A percentile compares a stretch with the other conserved stretches of the same genome.
Evolutionary conservation across 2,888 invertebrate genomes (phyloP).

Genomic region (Eupithecia subumbrata): DNA sequence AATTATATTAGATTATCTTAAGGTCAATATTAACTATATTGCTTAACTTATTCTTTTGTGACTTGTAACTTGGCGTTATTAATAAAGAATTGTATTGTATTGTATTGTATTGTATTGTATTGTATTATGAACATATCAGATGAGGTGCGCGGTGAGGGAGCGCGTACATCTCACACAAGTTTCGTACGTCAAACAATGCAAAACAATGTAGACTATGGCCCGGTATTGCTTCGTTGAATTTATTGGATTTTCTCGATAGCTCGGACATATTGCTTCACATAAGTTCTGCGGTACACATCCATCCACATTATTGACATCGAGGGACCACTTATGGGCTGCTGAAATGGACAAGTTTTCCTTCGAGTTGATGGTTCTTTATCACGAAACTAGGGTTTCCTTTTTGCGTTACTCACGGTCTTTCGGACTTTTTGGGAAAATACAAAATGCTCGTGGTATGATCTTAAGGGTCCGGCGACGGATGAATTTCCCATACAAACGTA

Average conservation of each 20-base stretch:
- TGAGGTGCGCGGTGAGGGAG: no score
- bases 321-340: slow-evolving; percentile 6
- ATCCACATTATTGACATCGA: slow-evolving; percentile 15
- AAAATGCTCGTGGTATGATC: neutral
- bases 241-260: slow-evolving; percentile 25
- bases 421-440: neutral
- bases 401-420: neutral
- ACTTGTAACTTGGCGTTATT: no score
- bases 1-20: no score
- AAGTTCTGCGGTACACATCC: slow-evolving; percentile 10
- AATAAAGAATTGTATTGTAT: no score
- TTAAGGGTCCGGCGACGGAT: no score
- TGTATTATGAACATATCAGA: no score
- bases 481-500: no score
- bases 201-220: slow-evolving; percentile 6
- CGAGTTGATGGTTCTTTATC: slow-evolving; percentile 17
- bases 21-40: no score
- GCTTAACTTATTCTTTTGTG: no score
- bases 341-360: slow-evolving; percentile 11
- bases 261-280: slow-evolving; percentile 8
- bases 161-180: no score
- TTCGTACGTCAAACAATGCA: slow-evolving; percentile 25
- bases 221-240: slow-evolving; percentile 20
- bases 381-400: slow-evolving; percentile 14
- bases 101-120: no score